A percentile compares a stretch with the other conserved stretches of the same genome.
Conservation (phyloP, 2,888 invertebrate species). For the Diarsia dahlii region DNA sequence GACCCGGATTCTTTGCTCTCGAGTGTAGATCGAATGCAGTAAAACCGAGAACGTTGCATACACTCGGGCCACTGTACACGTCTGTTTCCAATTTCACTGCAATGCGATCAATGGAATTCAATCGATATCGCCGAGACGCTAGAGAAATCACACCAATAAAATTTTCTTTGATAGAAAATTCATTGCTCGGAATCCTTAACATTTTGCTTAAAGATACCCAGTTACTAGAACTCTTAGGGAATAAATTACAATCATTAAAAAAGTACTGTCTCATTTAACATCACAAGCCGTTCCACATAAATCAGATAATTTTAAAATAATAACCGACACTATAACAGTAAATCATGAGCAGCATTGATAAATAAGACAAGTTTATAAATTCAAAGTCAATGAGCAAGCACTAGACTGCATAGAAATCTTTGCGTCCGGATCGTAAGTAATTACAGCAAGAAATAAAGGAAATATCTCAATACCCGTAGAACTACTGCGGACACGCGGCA, state of each 20-base stretch:
- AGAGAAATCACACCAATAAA: conserved; percentile 45
- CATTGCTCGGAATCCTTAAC: background rate
- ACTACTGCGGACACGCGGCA: conserved; percentile 43
- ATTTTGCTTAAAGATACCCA: background rate
- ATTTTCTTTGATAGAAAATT: conserved; percentile 9
- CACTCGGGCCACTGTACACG: conserved; percentile 71
- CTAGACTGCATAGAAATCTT: conserved; percentile 55
- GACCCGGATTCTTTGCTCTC: no score
- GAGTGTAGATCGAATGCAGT: conserved; percentile 89
- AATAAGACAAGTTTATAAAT: conserved; percentile 55
- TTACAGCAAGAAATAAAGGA: conserved; percentile 64
- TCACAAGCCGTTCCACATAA: conserved; percentile 23
- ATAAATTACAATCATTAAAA: conserved; percentile 1
- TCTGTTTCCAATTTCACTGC: conserved; percentile 84
- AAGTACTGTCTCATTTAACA: conserved; percentile 1
- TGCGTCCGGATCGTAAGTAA: conserved; percentile 50
- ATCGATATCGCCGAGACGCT: conserved; percentile 68
- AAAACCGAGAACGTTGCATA: conserved; percentile 76
- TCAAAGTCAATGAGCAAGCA: conserved; percentile 53
- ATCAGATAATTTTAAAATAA: conserved; percentile 37
- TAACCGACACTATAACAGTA: conserved; percentile 21
- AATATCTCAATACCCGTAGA: conserved; percentile 60
- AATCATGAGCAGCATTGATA: conserved; percentile 40
- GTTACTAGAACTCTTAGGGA: no score
- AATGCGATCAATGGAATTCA: conserved; percentile 83